Evolutionary conservation across 2,888 invertebrate genomes (phyloP).

Genomic region (Pecten maximus): DNA sequence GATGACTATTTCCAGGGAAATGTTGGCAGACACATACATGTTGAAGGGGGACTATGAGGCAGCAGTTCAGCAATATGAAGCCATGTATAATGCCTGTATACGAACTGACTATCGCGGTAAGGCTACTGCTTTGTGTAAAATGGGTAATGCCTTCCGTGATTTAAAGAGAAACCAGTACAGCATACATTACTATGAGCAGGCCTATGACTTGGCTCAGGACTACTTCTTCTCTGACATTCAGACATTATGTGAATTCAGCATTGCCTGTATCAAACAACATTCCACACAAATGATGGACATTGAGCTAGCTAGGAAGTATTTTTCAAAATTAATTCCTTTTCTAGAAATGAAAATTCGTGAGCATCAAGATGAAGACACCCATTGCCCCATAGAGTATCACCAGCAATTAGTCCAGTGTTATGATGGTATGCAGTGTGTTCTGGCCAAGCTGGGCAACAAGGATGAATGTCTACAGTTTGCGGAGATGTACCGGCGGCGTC

Average conservation of each 20-base stretch:
- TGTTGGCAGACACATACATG: slow-evolving; percentile 77
- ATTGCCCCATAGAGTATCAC: slow-evolving; percentile 73
- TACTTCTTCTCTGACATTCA: slow-evolving; percentile 71
- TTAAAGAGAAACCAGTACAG: slow-evolving; percentile 73
- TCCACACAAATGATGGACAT: slow-evolving; percentile 76
- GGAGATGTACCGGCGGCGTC: slow-evolving; percentile 72
- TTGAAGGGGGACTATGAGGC: slow-evolving; percentile 71
- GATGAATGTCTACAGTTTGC: slow-evolving; percentile 77
- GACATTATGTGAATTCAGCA: slow-evolving; percentile 75
- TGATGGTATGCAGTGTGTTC: slow-evolving; percentile 76
- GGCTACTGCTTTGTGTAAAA: slow-evolving; percentile 73
- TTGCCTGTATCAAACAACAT: slow-evolving; percentile 76
- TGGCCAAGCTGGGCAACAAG: slow-evolving; percentile 73
- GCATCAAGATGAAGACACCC: slow-evolving; percentile 74
- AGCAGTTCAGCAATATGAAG: slow-evolving; percentile 69
- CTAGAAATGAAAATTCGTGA: slow-evolving; percentile 72
- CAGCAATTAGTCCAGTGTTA: slow-evolving; percentile 75
- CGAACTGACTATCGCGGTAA: slow-evolving; percentile 65
- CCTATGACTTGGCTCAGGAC: slow-evolving; percentile 69
- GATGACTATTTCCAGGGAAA: slow-evolving; percentile 74
- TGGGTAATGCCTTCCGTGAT: slow-evolving; percentile 73
- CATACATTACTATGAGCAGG: slow-evolving; percentile 75
- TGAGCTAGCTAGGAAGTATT: slow-evolving; percentile 74
- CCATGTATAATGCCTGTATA: slow-evolving; percentile 64
- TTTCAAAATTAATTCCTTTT: slow-evolving; percentile 69